phyloP scores from a whole-genome alignment of 1,140 invertebrate species.

The Bombus breviceps region DNA sequence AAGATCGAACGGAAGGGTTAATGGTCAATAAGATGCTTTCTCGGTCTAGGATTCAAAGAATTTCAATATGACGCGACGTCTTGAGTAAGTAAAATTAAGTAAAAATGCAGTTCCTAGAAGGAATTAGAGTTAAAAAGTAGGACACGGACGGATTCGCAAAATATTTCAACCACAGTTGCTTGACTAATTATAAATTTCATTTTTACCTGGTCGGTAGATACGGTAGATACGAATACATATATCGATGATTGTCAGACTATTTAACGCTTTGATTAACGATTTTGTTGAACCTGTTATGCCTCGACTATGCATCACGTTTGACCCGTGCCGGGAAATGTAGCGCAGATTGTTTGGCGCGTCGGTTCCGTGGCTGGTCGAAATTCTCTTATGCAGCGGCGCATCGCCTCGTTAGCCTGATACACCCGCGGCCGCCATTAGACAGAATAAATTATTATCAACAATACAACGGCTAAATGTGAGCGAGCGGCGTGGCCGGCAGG shows the following conservation, averaged over 20 bases:
- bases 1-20: too few species aligned
- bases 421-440: slow-evolving; percentile 1
- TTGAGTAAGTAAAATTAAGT: not conserved
- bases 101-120: not conserved
- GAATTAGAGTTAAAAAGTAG: not conserved
- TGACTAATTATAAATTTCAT: not conserved
- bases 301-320: not conserved
- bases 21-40: too few species aligned
- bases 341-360: not conserved
- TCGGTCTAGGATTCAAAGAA: too few species aligned
- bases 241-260: not conserved
- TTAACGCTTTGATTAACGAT: not conserved
- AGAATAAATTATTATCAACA: slow-evolving; percentile 42
- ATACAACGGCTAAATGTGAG: slow-evolving; percentile 1
- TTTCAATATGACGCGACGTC: too few species aligned
- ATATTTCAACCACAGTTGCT: not conserved
- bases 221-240: not conserved
- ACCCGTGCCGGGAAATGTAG: not conserved
- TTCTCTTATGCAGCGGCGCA: not conserved
- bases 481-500: not conserved
- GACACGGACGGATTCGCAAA: not conserved
- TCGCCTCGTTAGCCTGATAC: slow-evolving; percentile 21
- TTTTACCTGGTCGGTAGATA: not conserved
- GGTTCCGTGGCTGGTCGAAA: not conserved
- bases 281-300: too few species aligned